Evolutionary conservation across 2,113 vertebrate genomes (phyloP).

Genomic region (Rhynchomys soricoides): DNA sequence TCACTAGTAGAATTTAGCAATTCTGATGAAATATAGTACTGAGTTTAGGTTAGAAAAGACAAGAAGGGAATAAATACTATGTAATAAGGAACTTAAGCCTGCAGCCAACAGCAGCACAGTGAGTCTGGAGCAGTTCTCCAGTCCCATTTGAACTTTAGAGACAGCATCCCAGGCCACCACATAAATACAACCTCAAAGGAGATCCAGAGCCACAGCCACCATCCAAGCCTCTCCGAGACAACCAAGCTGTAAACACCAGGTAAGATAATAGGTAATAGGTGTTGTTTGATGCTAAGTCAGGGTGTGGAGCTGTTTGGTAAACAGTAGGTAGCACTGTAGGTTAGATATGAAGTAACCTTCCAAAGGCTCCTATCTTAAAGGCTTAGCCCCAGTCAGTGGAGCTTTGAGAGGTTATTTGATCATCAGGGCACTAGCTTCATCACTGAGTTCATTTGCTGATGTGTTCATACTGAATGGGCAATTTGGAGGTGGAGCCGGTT

Average conservation of each 20-base stretch:
- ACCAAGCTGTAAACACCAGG: not conserved
- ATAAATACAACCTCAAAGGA: not conserved
- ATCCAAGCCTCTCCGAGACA: not conserved
- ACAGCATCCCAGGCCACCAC: not conserved
- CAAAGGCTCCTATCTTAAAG: not conserved
- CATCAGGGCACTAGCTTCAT: not conserved
- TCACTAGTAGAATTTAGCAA: not conserved
- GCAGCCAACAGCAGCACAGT: not conserved
- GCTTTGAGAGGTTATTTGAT: not conserved
- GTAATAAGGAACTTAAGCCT: not conserved
- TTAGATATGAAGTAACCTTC: not conserved
- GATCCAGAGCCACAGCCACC: not conserved
- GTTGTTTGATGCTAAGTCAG: not conserved
- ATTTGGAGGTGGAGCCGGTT: too few relatives aligned
- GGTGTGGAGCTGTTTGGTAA: not conserved
- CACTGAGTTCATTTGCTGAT: not conserved
- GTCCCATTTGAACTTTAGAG: not conserved
- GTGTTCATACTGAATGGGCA: not conserved
- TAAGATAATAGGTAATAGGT: not conserved
- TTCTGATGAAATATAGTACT: not conserved
- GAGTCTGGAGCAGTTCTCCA: not conserved
- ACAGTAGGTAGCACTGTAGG: not conserved
- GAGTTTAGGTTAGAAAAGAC: not conserved
- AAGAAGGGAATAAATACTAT: not conserved
- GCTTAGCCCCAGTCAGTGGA: not conserved